Evolutionary conservation across 2,888 invertebrate genomes (phyloP), one percentile per base, ranked within the genome.

Genomic region (Vannuccia rotundouncinata): DNA sequence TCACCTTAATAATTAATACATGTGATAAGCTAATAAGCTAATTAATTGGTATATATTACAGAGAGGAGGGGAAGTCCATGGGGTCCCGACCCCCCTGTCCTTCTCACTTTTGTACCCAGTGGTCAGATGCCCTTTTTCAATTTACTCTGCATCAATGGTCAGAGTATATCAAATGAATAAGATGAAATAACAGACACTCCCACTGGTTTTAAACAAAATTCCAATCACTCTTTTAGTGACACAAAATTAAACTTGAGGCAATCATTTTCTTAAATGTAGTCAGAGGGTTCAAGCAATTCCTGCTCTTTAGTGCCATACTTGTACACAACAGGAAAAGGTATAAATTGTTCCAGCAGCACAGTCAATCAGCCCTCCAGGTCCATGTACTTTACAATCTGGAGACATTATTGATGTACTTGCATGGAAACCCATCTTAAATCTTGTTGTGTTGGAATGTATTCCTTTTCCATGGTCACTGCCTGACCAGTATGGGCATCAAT

Each of bases 401-500:
- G 66, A 66, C 5, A 66, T 22, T 66, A 66, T 66, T 66, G 66
- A 22, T 66, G 66, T 22, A 66, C 66, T 22, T 13, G 5, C 25
- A 22, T 66, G 66, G 66, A 66, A 66, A 66, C 25, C 66, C 25
- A 66, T 66, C 66, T n/a, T 22, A 27, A 27, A 66, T 66, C 66
- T 66, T 66, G 5, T 66, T 66, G 66, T 66, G 66, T 27, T 66
- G 66, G 66, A 22, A 66, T 66, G 25, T 66, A 66, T 66, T 66
- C 66, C 66, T 66, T 66, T 17, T 27, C 66, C 66, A 66, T 17
- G 22, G 25, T 66, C 66, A 66, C 66, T 66, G 22, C 78, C 31
- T 80, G 78, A n/a, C 78, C 78, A 29, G 78, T 27, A 29, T 79
- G 30, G 28, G 30, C 60, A 82, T 87, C 85, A 76, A 86, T 85